Base-by-base conservation (phyloP, 2,888 invertebrate species). In the Agrotis exclamationis region DNA sequence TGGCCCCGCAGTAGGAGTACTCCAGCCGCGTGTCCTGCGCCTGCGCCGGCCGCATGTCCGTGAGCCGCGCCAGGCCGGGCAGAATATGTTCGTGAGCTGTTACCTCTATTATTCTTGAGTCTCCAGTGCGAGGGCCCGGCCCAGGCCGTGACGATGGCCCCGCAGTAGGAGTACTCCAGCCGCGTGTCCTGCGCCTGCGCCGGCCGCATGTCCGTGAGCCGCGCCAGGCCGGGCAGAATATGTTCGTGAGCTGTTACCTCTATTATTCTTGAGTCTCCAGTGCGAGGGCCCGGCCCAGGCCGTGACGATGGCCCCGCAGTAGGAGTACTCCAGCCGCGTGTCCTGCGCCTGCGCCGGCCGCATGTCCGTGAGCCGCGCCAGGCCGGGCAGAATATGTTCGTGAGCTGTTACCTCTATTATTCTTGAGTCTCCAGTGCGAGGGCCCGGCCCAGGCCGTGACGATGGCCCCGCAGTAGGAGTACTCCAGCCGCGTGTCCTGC, bases 201-300 rank as follows among this genome's bases (percentile, higher is more conserved):
- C 90, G 1, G 97, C 20, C 97, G 95, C 91, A 97, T 94, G 91
- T 97, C 97, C 3, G 96, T 93, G 64, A 97, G 95, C 1, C 84
- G 70, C 56, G 84, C 79, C 1, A 2, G 14, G 3, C 50, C 39
- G 39, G n/a, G 48, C n/a, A 24, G 24, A 24, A 24, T 24, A 24
- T 24, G 3, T 24, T 24, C 3, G 3, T 24, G 24, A 24, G 3
- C 9, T 39, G 9, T 11, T 39, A 54, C 53, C 53, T 56, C 54
- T n/a, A 2, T 56, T 56, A 13, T 56, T 56, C 33, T 54, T 54
- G 0, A 54, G 54, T 2, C 28, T 28, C 54, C 54, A 54, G 28
- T 45, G 24, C 44, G 44, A 44, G 58, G 58, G 58, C 58, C 58
- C 58, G 1, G n/a, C 58, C 58, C 58, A 58, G 58, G 58, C 58